phyloP scores from a whole-genome alignment of 1,140 invertebrate species.

The Bicyclus anynana region DNA sequence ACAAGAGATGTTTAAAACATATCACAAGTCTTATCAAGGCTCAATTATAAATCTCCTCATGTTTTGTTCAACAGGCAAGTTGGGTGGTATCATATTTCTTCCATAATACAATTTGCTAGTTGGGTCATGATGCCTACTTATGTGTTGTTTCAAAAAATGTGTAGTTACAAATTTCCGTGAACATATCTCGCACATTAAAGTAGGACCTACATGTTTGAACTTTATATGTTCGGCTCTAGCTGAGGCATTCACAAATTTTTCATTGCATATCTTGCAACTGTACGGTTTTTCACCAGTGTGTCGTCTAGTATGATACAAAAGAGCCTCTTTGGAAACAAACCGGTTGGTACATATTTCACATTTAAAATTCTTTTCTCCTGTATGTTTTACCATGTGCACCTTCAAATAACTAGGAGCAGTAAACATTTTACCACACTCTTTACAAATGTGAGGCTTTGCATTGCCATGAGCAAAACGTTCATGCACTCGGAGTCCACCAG shows the following conservation, averaged over 20 bases:
- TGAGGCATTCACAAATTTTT: constrained; percentile 65
- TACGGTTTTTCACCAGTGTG: constrained; percentile 76
- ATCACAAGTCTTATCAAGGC: not conserved
- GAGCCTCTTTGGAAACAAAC: constrained; percentile 69
- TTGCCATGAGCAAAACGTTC: constrained; percentile 60
- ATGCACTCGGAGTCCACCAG: constrained; percentile 57
- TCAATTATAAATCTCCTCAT: constrained; percentile 40
- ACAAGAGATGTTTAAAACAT: not conserved
- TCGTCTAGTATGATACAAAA: constrained; percentile 66
- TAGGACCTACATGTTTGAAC: constrained; percentile 61
- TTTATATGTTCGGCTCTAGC: constrained; percentile 63
- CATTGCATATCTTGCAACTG: constrained; percentile 52
- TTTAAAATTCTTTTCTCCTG: constrained; percentile 68
- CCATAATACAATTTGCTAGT: constrained; percentile 52
- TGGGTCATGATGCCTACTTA: constrained; percentile 57
- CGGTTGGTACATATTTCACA: constrained; percentile 61
- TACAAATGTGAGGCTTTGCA: constrained; percentile 56
- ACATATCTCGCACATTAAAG: constrained; percentile 59
- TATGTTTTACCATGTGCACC: constrained; percentile 70
- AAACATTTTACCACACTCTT: constrained; percentile 59
- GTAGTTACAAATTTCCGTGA: constrained; percentile 59
- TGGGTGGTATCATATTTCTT: constrained; percentile 43
- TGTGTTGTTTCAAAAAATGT: constrained; percentile 57
- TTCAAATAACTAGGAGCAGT: constrained; percentile 64
- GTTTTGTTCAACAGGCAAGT: constrained; percentile 47